Percentiles rank a stretch among this genome's conserved stretches.
Evolutionary conservation across 1,140 invertebrate genomes (phyloP).

Genomic region (Trichonephila clavipes): DNA sequence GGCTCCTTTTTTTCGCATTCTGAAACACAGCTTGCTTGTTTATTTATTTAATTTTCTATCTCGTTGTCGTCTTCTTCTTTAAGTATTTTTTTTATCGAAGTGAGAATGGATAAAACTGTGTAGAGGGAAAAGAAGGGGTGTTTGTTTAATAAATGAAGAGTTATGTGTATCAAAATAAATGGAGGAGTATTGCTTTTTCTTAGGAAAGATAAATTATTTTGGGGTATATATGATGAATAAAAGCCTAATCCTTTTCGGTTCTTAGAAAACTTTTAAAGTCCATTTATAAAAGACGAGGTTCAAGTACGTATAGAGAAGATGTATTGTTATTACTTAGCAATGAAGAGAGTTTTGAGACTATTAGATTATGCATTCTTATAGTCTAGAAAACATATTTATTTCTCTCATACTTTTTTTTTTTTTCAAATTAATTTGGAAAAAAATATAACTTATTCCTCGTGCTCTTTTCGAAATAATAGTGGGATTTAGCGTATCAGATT

Average conservation of each 20-base stretch:
- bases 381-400: no score
- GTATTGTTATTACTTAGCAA: no score
- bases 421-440: no score
- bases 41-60: conserved; percentile 9
- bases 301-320: no score
- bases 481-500: no score
- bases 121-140: neutral
- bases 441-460: no score
- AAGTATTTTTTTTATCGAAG: neutral
- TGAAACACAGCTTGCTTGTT: neutral
- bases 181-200: neutral
- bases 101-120: neutral
- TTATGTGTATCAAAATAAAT: conserved; percentile 8
- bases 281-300: neutral
- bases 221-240: neutral
- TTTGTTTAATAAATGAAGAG: conserved; percentile 18
- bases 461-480: no score
- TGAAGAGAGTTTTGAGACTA: no score
- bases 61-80: neutral
- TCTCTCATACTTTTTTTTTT: no score
- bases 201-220: neutral
- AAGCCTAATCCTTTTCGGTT: neutral
- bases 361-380: no score
- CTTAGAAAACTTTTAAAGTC: neutral
- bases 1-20: neutral